Conservation (phyloP, 2,888 invertebrate species). For the Drosophila dives region DNA sequence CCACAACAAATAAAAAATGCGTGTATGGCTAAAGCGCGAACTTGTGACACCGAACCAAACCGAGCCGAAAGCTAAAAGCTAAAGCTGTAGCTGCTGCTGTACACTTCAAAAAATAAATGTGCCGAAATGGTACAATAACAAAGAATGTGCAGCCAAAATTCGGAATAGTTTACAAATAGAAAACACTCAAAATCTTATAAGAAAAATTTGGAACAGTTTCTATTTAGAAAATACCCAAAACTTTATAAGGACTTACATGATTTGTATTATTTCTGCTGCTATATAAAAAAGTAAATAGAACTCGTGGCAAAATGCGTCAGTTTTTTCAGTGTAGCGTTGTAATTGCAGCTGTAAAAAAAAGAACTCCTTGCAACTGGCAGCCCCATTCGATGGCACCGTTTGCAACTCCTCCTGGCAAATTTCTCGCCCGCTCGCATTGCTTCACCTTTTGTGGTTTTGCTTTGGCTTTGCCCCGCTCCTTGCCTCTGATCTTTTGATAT, state of each 20-base stretch:
- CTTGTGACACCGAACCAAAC: conserved; percentile 75
- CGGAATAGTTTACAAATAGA: background rate
- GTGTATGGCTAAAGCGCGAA: conserved; percentile 54
- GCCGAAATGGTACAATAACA: no score
- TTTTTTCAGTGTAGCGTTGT: conserved; percentile 3
- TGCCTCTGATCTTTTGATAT: conserved; percentile 62
- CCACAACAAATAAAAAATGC: conserved; percentile 37
- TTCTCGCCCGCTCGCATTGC: conserved; percentile 35
- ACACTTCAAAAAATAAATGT: conserved; percentile 12
- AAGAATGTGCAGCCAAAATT: background rate
- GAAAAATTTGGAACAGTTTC: no score
- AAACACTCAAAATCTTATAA: background rate
- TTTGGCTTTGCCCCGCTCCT: conserved; percentile 17
- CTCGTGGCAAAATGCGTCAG: background rate
- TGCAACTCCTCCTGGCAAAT: conserved; percentile 8
- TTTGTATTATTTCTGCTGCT: background rate
- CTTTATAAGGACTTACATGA: background rate
- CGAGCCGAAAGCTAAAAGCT: conserved; percentile 28
- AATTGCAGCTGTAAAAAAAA: conserved; percentile 5
- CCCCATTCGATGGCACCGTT: conserved; percentile 6
- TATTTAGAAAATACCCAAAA: no score
- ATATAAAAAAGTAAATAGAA: background rate
- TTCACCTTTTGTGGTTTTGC: conserved; percentile 34
- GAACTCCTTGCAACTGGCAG: background rate
- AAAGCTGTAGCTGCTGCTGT: conserved; percentile 6